A percentile compares a stretch with the other conserved stretches of the same genome.
Conservation (phyloP, 2,888 invertebrate species). For the Philonicus albiceps region DNA sequence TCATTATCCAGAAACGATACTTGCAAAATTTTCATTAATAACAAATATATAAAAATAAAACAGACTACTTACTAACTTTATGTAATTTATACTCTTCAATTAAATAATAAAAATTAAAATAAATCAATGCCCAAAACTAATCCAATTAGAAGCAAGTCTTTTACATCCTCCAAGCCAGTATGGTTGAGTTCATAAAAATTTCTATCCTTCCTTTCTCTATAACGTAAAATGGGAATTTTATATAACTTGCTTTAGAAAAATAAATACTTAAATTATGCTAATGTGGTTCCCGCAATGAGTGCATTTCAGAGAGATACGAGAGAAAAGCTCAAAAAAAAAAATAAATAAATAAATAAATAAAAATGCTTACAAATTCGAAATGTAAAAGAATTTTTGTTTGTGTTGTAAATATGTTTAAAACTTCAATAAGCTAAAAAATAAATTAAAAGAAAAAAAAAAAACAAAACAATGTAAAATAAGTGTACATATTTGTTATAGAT, state of each 20-base stretch:
- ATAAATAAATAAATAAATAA: too few species aligned
- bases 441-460: too few species aligned
- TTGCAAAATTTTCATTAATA: not conserved
- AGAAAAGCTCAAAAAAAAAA: slow-evolving; percentile 35
- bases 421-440: slow-evolving; percentile 17
- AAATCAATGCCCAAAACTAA: not conserved
- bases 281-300: not conserved
- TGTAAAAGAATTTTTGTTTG: not conserved
- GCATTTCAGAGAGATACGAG: not conserved
- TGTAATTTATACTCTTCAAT: not conserved
- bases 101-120: not conserved
- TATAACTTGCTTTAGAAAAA: not conserved
- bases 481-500: slow-evolving; percentile 37
- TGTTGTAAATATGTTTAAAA: slow-evolving; percentile 32
- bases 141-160: not conserved
- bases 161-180: not conserved
- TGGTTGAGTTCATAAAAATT: not conserved
- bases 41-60: not conserved
- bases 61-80: not conserved
- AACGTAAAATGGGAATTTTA: not conserved
- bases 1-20: not conserved
- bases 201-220: not conserved
- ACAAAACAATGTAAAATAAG: slow-evolving; percentile 15
- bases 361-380: slow-evolving; percentile 22
- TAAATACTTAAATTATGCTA: not conserved